Conservation (phyloP, 2,797 vertebrate species). For the Rhyacichthys aspro region DNA sequence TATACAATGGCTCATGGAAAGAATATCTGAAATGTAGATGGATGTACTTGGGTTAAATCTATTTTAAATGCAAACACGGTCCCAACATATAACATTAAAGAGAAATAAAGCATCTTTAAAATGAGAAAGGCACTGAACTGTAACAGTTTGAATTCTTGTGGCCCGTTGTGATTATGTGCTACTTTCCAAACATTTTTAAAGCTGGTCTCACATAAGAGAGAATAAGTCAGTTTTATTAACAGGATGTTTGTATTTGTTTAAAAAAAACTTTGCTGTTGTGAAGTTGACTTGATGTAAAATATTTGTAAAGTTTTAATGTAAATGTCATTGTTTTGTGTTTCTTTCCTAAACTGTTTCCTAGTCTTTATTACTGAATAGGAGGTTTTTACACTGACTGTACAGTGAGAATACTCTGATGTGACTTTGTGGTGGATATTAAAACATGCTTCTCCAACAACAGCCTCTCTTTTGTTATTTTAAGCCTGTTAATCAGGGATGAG, state of each 20-base stretch:
- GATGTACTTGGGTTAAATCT: too few relatives aligned
- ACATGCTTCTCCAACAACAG: constrained; percentile 19
- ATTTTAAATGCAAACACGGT: neutral
- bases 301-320: constrained; percentile 16
- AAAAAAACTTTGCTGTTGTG: constrained; percentile 45
- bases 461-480: constrained; percentile 11
- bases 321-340: constrained; percentile 38
- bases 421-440: constrained; percentile 62
- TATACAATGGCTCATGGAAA: neutral
- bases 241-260: too few relatives aligned
- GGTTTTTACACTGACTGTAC: constrained; percentile 20
- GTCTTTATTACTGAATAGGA: constrained; percentile 23
- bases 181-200: too few relatives aligned
- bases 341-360: constrained; percentile 22
- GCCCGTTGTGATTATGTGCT: too few relatives aligned
- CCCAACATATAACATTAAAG: neutral
- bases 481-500: constrained; percentile 57
- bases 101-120: neutral
- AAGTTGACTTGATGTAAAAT: constrained; percentile 46
- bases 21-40: neutral
- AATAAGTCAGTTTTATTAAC: too few relatives aligned
- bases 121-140: neutral
- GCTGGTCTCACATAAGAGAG: neutral
- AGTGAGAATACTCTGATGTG: constrained; percentile 57
- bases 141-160: neutral